These are phyloP conservation scores for Apamea monoglypha DNA, from an alignment of 2,888 invertebrate species.

Conservation along the genomic window DNA sequence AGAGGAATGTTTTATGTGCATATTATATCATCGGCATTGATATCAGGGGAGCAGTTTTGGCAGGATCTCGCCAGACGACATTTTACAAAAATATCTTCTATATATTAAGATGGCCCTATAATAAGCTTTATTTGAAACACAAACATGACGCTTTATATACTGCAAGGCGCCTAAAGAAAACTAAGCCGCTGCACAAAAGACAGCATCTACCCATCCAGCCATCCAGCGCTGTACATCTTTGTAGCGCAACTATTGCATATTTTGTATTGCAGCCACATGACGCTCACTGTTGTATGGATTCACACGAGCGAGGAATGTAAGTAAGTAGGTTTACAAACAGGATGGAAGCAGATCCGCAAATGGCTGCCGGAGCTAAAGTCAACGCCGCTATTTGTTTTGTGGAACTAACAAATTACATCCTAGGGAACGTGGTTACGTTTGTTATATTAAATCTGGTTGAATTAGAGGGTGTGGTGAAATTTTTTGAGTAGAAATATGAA, in stretches of 20 bases:
- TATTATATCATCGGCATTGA: background rate
- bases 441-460: slow-evolving; percentile 67
- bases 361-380: slow-evolving; percentile 73
- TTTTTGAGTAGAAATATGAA: slow-evolving; percentile 10
- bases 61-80: background rate
- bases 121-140: background rate
- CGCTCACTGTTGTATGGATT: slow-evolving; percentile 67
- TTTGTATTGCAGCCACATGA: slow-evolving; percentile 63
- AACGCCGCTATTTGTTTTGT: slow-evolving; percentile 71
- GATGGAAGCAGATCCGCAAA: slow-evolving; percentile 72
- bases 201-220: slow-evolving; percentile 6
- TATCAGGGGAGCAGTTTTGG: background rate
- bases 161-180: background rate
- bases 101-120: background rate
- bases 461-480: slow-evolving; percentile 32
- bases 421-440: slow-evolving; percentile 66
- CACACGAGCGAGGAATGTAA: slow-evolving; percentile 72
- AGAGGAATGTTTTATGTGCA: background rate
- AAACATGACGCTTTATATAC: background rate
- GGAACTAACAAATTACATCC: slow-evolving; percentile 73
- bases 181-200: slow-evolving; percentile 34
- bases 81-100: background rate
- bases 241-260: slow-evolving; percentile 58
- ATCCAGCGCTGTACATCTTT: slow-evolving; percentile 49
- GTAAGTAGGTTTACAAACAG: slow-evolving; percentile 74